Evolutionary conservation across 2,113 vertebrate species (phyloP), one percentile per base, ranked within the genome.

Genomic region (Oryzias melastigma): DNA sequence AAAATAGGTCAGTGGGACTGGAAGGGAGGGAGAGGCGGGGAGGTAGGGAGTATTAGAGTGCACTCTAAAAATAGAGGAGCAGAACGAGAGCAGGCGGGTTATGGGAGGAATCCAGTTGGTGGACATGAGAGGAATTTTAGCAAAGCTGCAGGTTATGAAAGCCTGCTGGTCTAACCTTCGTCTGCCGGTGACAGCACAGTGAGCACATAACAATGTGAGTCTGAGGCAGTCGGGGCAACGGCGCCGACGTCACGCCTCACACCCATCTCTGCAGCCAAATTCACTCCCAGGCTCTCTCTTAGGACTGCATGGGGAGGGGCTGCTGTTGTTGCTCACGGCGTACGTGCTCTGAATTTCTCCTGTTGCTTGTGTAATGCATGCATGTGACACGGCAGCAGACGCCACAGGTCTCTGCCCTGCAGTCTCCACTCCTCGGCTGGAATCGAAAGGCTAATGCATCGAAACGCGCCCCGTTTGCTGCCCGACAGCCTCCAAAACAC

Each of bases 1-100:
- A 84, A 92, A 91, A 91, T 91, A 90, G 90, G 91, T 91, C 90
- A 92, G 84, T 89, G 58, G 88, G 75, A 85, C 89, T 87, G 75
- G 65, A 81, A 78, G 71, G 72, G 71, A 82, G 83, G 72, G 85
- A 75, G 81, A 63, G 65, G 70, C 63, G 65, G 67, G 71, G 73
- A 80, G 78, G 52, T 58, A 53, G 75, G 64, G 68, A 70, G 77
- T 57, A 86, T 85, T 86, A 85, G 79, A 84, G 74, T 66, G 67
- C 72, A 71, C 83, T 56, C 88, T 91, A 91, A 86, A 91, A 91
- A 91, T 90, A 91, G 86, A 84, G 86, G 35, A n/a, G 73, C 44
- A 66, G 69, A 79, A 71, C 70, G 70, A 75, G 48, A 27, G 6
- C 25, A 27, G 25, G 60, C 55, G 68, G 51, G 59, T 65, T 45